These are phyloP conservation scores for Camponotus floridanus DNA, from an alignment of 1,140 invertebrate species.

Conservation along the genomic window DNA sequence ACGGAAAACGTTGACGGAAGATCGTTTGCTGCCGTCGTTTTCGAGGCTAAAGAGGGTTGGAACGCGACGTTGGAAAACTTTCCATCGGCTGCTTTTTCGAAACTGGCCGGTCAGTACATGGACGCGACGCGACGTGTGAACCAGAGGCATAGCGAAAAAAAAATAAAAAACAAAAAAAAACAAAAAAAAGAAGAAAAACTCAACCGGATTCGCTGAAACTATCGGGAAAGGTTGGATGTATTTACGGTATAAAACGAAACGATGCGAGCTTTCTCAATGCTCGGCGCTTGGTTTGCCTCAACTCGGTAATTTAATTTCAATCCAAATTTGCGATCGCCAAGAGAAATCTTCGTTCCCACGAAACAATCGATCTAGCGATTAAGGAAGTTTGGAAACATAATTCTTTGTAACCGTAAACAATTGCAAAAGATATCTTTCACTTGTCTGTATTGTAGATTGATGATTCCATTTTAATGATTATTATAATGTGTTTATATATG, in stretches of 20 bases:
- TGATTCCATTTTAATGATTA: not conserved
- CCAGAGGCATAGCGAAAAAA: not conserved
- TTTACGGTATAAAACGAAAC: slow-evolving; percentile 54
- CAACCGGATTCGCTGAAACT: slow-evolving; percentile 25
- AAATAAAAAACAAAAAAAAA: too few relatives aligned
- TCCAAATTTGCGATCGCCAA: slow-evolving; percentile 56
- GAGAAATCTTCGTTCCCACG: slow-evolving; percentile 50
- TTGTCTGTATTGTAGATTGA: not conserved
- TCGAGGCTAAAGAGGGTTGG: slow-evolving; percentile 58
- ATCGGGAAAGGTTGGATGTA: slow-evolving; percentile 55
- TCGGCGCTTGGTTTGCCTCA: slow-evolving; percentile 27
- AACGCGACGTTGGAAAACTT: slow-evolving; percentile 32
- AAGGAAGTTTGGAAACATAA: slow-evolving; percentile 35
- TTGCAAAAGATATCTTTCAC: not conserved
- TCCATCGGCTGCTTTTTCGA: slow-evolving; percentile 18
- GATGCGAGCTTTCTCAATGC: slow-evolving; percentile 47
- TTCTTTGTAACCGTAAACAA: not conserved
- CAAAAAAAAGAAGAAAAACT: not conserved
- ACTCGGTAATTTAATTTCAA: slow-evolving; percentile 60
- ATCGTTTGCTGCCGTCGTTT: slow-evolving; percentile 50
- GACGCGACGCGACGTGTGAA: slow-evolving; percentile 31
- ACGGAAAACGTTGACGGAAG: slow-evolving; percentile 64
- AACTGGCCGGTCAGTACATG: slow-evolving; percentile 23
- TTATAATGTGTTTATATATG: not conserved
- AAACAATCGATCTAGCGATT: slow-evolving; percentile 51